These are phyloP conservation scores for Xyrichtys novacula DNA, from an alignment of 2,797 vertebrate genomes.

Conservation along the genomic window DNA sequence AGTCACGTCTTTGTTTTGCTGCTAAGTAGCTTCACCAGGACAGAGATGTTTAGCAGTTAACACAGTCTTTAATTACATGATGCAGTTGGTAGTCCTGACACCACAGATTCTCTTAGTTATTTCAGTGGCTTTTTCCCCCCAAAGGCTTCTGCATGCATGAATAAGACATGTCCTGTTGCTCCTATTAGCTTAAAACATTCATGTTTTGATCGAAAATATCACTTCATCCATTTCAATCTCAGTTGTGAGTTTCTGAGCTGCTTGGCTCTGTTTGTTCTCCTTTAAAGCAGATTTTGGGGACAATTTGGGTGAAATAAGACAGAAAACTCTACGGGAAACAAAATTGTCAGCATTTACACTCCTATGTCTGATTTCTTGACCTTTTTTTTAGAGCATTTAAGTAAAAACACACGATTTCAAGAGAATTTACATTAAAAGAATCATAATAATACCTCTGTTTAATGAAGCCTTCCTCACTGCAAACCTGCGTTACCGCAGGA, in stretches of 20 bases:
- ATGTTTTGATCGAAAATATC: not conserved
- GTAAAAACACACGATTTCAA: conserved; percentile 12
- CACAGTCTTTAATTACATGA: conserved; percentile 2
- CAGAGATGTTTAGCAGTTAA: conserved; percentile 13
- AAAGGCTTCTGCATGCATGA: not conserved
- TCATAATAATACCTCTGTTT: conserved; percentile 5
- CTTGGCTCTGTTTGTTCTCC: not conserved
- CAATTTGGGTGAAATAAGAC: too few species aligned
- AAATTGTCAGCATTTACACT: not conserved
- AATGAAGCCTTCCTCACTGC: conserved; percentile 1
- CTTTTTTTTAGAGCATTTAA: conserved; percentile 2
- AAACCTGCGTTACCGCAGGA: conserved; percentile 41
- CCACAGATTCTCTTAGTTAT: not conserved
- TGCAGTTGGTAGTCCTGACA: conserved; percentile 2
- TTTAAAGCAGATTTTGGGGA: not conserved
- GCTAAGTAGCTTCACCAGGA: conserved; percentile 22
- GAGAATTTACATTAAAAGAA: conserved; percentile 18
- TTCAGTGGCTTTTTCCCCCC: not conserved
- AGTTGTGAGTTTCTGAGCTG: not conserved
- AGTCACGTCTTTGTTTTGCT: conserved; percentile 29
- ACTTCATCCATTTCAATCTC: not conserved
- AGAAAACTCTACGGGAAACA: not conserved
- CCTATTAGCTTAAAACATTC: not conserved
- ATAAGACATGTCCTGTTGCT: conserved; percentile 2
- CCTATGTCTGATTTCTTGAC: not conserved